Evolutionary conservation across 1,140 invertebrate species (phyloP).

Genomic region (Pantala flavescens): DNA sequence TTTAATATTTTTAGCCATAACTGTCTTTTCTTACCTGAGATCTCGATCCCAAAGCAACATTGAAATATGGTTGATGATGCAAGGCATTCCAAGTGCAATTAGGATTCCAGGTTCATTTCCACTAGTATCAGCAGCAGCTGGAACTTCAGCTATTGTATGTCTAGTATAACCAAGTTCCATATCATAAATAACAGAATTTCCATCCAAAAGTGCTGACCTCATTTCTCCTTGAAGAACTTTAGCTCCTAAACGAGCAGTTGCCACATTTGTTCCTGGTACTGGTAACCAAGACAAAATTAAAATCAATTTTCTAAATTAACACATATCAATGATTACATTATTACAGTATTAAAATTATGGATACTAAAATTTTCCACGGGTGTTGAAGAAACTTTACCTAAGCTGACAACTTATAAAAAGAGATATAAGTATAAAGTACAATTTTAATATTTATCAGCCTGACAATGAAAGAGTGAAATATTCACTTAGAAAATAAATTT

Average conservation of each 20-base stretch:
- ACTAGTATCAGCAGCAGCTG: conserved; percentile 28
- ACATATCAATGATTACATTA: no score
- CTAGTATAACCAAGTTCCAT: conserved; percentile 87
- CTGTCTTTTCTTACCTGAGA: conserved; percentile 47
- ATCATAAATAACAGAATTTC: conserved; percentile 76
- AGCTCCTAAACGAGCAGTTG: conserved; percentile 61
- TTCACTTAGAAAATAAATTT: no score
- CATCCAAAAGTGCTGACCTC: conserved; percentile 73
- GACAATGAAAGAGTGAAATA: no score
- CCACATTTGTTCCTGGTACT: conserved; percentile 88
- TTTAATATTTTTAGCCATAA: not conserved
- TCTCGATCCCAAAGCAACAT: conserved; percentile 93
- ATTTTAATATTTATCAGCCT: no score
- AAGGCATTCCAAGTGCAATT: conserved; percentile 74
- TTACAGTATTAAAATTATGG: no score
- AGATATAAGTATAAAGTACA: no score
- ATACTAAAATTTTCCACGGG: no score
- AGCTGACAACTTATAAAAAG: no score
- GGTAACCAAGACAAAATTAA: conserved; percentile 25
- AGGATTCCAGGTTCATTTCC: conserved; percentile 64
- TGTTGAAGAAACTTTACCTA: no score
- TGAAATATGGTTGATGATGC: conserved; percentile 87
- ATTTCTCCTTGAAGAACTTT: conserved; percentile 80
- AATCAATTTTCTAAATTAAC: not conserved
- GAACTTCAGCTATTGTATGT: conserved; percentile 76